Conservation (phyloP, 1,140 invertebrate species). For the Drosophila pruinosa region DNA sequence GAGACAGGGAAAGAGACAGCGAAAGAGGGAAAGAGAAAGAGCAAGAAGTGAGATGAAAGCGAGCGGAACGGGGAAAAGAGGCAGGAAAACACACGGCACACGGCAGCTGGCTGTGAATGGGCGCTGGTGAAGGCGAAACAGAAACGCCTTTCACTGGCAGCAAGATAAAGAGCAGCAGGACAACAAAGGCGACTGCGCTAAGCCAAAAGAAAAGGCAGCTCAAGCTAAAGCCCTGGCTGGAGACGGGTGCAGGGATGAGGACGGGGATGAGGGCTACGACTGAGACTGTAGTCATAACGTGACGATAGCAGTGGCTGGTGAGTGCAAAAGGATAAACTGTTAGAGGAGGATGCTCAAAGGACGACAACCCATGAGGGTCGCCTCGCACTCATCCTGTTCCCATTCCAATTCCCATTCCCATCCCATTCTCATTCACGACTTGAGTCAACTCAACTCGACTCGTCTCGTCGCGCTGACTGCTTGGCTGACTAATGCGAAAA, state of each 20-base stretch:
- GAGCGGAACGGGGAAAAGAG: constrained; percentile 8
- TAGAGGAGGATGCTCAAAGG: constrained; percentile 46
- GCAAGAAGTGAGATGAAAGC: constrained; percentile 5
- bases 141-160: constrained; percentile 61
- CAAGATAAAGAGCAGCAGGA: constrained; percentile 69
- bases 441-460: constrained; percentile 26
- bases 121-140: constrained; percentile 53
- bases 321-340: constrained; percentile 61
- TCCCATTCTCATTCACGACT: constrained; percentile 29
- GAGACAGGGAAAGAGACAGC: neutral
- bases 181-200: constrained; percentile 58
- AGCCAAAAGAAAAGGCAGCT: constrained; percentile 69
- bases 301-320: constrained; percentile 32
- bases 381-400: constrained; percentile 6
- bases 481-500: constrained; percentile 81
- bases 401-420: neutral
- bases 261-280: neutral
- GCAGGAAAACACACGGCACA: constrained; percentile 62
- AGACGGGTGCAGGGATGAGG: neutral
- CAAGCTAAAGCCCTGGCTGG: constrained; percentile 23
- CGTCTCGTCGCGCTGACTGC: constrained; percentile 61
- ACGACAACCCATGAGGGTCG: constrained; percentile 56
- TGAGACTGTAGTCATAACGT: neutral
- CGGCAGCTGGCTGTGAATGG: constrained; percentile 59
- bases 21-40: neutral